These are phyloP conservation scores for Ophioninae sp. DNA, from an alignment of 2,888 invertebrate species.

Conservation along the genomic window DNA sequence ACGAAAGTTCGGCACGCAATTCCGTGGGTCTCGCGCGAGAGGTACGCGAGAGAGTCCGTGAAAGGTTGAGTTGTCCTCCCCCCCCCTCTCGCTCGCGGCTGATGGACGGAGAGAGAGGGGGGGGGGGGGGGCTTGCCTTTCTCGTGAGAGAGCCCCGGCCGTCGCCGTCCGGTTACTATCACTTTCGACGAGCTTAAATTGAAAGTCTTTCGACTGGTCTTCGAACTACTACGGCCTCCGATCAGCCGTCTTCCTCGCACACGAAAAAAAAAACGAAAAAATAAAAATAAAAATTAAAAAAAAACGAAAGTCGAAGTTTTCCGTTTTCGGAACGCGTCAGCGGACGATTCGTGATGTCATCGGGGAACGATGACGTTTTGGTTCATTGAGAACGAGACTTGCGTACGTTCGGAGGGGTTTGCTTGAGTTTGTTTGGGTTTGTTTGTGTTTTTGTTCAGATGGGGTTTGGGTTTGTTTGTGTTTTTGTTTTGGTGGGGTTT, in stretches of 20 bases:
- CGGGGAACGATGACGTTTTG: no score
- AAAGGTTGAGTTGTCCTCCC: conserved; percentile 33
- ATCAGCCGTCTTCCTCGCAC: not conserved
- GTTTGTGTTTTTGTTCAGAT: no score
- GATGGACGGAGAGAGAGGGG: conserved; percentile 44
- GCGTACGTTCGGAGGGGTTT: no score
- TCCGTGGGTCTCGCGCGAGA: conserved; percentile 30
- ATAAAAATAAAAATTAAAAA: no score
- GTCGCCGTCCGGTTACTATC: conserved; percentile 74
- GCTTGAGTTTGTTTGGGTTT: no score
- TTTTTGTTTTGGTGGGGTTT: no score
- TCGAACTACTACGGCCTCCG: not conserved
- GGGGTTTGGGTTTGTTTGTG: no score
- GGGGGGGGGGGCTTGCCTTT: conserved; percentile 76
- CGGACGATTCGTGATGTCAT: no score
- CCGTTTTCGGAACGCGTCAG: no score
- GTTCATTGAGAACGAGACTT: no score
- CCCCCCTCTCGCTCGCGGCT: no score
- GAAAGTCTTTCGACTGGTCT: conserved; percentile 77
- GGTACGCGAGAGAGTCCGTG: conserved; percentile 45
- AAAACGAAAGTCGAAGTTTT: no score
- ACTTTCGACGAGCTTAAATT: conserved; percentile 79
- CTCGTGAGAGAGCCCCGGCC: conserved; percentile 69
- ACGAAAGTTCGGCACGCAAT: conserved; percentile 24
- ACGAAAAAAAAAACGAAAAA: not conserved